Evolutionary conservation across 2,888 invertebrate species (phyloP).

Genomic region (Athalia rosae): DNA sequence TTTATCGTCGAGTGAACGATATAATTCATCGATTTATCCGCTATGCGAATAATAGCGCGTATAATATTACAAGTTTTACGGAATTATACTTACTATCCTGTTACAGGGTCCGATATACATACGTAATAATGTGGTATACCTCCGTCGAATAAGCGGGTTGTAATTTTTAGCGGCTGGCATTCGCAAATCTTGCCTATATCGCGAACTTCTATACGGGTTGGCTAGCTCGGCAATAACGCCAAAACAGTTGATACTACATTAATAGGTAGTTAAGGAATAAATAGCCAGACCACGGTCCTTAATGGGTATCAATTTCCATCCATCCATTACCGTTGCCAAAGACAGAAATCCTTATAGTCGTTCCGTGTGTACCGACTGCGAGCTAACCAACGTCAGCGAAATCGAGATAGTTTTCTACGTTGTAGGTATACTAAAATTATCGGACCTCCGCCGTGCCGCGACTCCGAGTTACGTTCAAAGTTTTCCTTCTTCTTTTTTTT

Average conservation of each 20-base stretch:
- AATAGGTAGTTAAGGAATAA: slow-evolving; percentile 46
- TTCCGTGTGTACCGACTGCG: slow-evolving; percentile 13
- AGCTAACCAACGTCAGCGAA: neutral
- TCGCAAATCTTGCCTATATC: slow-evolving; percentile 6
- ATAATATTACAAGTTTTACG: no score
- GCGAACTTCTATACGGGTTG: neutral
- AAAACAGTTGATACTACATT: slow-evolving; percentile 44
- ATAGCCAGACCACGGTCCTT: slow-evolving; percentile 55
- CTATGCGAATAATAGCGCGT: no score
- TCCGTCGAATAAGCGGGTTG: neutral
- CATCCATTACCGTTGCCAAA: slow-evolving; percentile 56
- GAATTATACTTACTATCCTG: no score
- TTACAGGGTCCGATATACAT: no score
- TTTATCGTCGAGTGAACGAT: no score
- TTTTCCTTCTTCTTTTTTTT: no score
- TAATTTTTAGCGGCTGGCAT: slow-evolving; percentile 18
- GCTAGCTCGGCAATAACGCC: slow-evolving; percentile 45
- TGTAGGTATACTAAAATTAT: slow-evolving; percentile 26
- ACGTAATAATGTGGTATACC: no score
- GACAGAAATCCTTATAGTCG: slow-evolving; percentile 55
- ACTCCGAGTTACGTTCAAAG: neutral
- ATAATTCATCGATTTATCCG: no score
- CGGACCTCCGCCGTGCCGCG: slow-evolving; percentile 2
- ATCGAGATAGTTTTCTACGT: neutral
- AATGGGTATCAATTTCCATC: slow-evolving; percentile 60